phyloP scores from a whole-genome alignment of 2,113 vertebrate genomes.

The Hippocampus barbouri region DNA sequence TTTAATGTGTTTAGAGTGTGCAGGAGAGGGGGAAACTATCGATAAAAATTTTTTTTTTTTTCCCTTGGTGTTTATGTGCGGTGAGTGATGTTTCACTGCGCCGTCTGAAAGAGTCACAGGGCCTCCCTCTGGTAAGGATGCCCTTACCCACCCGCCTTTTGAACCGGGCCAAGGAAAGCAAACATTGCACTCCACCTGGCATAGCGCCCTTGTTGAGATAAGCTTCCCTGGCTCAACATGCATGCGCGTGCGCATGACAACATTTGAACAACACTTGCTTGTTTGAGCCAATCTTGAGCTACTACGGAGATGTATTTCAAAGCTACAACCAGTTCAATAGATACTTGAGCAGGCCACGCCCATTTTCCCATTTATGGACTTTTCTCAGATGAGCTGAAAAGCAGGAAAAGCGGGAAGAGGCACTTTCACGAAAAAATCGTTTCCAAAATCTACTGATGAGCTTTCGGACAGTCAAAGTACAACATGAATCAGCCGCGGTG shows the following conservation, averaged over 20 bases:
- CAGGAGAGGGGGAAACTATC: not conserved
- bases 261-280: conserved; percentile 6
- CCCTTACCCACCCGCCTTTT: conserved; percentile 39
- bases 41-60: not conserved
- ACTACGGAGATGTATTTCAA: conserved; percentile 7
- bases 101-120: conserved; percentile 29
- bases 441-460: not conserved
- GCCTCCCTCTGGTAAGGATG: conserved; percentile 36
- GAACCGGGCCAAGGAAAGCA: conserved; percentile 61
- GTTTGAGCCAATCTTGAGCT: conserved; percentile 2
- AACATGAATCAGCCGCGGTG: not conserved
- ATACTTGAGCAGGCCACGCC: not conserved
- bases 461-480: not conserved
- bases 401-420: too few species aligned
- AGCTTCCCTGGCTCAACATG: conserved; percentile 29
- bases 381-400: too few species aligned
- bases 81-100: conserved; percentile 40
- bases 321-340: not conserved
- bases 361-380: not conserved
- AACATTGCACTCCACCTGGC: conserved; percentile 44
- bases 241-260: not conserved
- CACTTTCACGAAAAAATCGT: not conserved
- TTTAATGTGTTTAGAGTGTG: too few species aligned
- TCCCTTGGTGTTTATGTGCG: not conserved
- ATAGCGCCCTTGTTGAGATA: conserved; percentile 53